Evolutionary conservation across 2,797 vertebrate genomes (phyloP).

Genomic region (Parauchenoglanis punctatus): DNA sequence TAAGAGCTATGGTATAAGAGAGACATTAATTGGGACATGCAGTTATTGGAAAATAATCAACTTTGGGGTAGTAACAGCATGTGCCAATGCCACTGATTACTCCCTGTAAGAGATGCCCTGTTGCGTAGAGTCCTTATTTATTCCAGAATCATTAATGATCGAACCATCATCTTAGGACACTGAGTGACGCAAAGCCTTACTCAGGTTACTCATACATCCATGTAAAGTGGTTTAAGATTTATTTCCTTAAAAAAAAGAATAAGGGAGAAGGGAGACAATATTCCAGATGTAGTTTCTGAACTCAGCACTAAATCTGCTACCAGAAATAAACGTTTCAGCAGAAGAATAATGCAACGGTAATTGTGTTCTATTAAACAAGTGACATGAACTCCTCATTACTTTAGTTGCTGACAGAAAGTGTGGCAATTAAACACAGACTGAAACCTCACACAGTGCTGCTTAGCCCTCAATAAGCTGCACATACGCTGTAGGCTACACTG

Average conservation of each 20-base stretch:
- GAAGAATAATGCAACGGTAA: background rate
- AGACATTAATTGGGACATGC: no score
- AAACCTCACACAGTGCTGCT: background rate
- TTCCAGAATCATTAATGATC: background rate
- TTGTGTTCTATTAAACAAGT: slow-evolving; percentile 6
- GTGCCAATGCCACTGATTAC: background rate
- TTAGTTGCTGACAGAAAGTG: background rate
- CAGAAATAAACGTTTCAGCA: slow-evolving; percentile 5
- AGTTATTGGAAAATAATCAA: no score
- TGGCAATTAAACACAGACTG: slow-evolving; percentile 8
- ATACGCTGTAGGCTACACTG: background rate
- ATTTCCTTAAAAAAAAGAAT: background rate
- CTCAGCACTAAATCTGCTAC: background rate
- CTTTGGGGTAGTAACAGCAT: no score
- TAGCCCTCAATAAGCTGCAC: background rate
- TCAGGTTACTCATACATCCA: background rate
- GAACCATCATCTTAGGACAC: background rate
- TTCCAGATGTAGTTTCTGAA: background rate
- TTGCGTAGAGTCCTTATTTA: background rate
- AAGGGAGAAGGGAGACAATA: background rate
- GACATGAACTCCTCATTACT: slow-evolving; percentile 2
- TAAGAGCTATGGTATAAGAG: background rate
- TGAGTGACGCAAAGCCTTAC: background rate
- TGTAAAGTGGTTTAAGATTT: background rate
- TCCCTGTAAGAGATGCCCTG: background rate